Evolutionary conservation across 1,140 invertebrate genomes (phyloP), one percentile per base, ranked within the genome.

Genomic region (Leguminivora glycinivorella): DNA sequence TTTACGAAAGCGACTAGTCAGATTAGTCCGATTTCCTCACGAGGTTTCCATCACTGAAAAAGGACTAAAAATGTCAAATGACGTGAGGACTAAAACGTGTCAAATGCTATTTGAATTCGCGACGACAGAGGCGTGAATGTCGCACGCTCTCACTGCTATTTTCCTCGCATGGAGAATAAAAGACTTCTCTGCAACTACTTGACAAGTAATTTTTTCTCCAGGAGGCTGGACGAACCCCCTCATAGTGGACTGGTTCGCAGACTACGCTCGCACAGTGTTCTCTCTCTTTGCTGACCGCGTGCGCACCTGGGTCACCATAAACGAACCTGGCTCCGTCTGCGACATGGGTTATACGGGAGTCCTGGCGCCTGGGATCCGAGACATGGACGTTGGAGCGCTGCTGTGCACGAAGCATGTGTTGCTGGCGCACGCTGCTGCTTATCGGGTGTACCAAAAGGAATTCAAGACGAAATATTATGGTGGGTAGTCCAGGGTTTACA

Each of bases 201-300:
- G 26, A 5, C 26, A 2, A 29, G 26, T 29, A 29, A 52, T 29
- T n/a, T 56, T 10, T 25, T 24, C 63, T 69, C 14, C 43, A 73
- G 72, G 93, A 9, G 93, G 93, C 10, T 94, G 93, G 93, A 85
- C 90, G 6, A 94, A 94, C 76, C 90, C 91, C 17, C 74, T 90
- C 66, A 92, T 94, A 69, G 87, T 91, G 25, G 93, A 93, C 1
- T 82, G 92, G 68, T 94, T 93, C 69, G 90, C 82, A 12, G 92
- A 93, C 74, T 94, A 93, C 75, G 93, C 94, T 0, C 78, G 87
- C 24, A 38, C 94, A 3, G 34, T 66, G 0, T 73, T 63, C 58
- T 9, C 14, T 0, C 58, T 63, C 14, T 63, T 29, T 40, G 72
- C 40, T 2, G 67, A 69, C 38, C 66, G 67, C 2, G 72, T 74